Percentiles rank a stretch among this genome's conserved stretches.
Evolutionary conservation across 2,113 vertebrate genomes (phyloP).

Genomic region (Lepidothrix coronata): DNA sequence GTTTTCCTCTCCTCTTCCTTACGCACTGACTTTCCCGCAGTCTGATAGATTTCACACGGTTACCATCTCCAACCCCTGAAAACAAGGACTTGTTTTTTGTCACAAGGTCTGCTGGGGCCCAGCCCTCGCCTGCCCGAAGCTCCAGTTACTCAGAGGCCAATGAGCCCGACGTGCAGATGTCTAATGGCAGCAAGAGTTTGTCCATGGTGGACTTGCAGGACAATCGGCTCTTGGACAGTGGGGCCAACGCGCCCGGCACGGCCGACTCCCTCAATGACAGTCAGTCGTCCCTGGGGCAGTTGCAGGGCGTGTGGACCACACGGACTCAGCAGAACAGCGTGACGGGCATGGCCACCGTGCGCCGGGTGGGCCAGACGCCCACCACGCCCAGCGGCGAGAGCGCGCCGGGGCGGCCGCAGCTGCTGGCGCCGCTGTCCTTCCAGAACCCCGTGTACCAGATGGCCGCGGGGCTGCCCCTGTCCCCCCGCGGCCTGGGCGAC

Average conservation of each 20-base stretch:
- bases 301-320: slow-evolving; percentile 81
- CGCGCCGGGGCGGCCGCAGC: slow-evolving; percentile 86
- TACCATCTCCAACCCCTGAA: slow-evolving; percentile 98
- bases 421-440: slow-evolving; percentile 93
- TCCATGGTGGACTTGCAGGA: slow-evolving; percentile 99
- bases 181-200: slow-evolving; percentile 95
- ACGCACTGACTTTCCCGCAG: slow-evolving; percentile 80
- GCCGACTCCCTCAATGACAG: slow-evolving; percentile 79
- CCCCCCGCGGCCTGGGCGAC: slow-evolving; percentile 88
- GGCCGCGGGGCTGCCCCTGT: slow-evolving; percentile 92
- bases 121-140: slow-evolving; percentile 95
- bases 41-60: slow-evolving; percentile 96
- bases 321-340: slow-evolving; percentile 79
- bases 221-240: slow-evolving; percentile 84
- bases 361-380: slow-evolving; percentile 85
- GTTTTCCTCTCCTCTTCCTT: slow-evolving; percentile 75
- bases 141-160: slow-evolving; percentile 98
- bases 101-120: slow-evolving; percentile 92
- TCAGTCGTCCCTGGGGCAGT: slow-evolving; percentile 73
- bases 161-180: slow-evolving; percentile 91
- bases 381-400: slow-evolving; percentile 81
- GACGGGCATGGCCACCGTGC: slow-evolving; percentile 82
- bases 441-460: slow-evolving; percentile 99
- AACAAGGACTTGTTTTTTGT: slow-evolving; percentile 99
- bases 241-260: slow-evolving; percentile 56